These are phyloP conservation scores for Zaprionus ornatus DNA, from an alignment of 1,140 invertebrate species.

Conservation along the genomic window DNA sequence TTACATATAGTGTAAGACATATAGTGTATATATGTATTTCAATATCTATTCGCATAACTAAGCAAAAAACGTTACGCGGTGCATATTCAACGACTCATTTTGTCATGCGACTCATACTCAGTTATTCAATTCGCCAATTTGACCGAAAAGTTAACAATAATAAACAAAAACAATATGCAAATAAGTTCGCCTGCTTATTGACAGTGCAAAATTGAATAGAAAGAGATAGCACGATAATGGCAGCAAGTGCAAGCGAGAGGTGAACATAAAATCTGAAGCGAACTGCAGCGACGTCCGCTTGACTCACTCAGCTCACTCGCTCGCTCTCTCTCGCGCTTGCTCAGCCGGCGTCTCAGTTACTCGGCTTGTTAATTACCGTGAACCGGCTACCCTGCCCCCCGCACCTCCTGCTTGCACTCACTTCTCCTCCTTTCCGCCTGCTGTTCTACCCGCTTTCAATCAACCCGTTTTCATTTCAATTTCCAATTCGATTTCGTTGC, in stretches of 20 bases:
- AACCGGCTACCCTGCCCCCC: conserved; percentile 24
- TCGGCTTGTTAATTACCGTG: conserved; percentile 41
- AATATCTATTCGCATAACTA: too few relatives aligned
- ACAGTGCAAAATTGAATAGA: conserved; percentile 44
- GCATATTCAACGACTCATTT: conserved; percentile 17
- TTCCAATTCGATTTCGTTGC: conserved; percentile 51
- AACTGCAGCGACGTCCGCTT: conserved; percentile 35
- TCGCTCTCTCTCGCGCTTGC: neutral
- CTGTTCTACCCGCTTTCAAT: conserved; percentile 5
- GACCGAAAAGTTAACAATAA: conserved; percentile 59
- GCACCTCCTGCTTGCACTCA: neutral
- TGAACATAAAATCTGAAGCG: conserved; percentile 44
- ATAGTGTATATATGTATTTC: too few relatives aligned
- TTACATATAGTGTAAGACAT: too few relatives aligned
- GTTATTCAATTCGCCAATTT: conserved; percentile 59
- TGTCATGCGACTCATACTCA: conserved; percentile 20
- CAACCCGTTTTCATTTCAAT: conserved; percentile 72
- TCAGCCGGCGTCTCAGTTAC: conserved; percentile 56
- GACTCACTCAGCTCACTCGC: conserved; percentile 49
- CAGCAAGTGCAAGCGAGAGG: neutral
- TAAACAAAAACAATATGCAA: conserved; percentile 56
- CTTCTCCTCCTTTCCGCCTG: neutral
- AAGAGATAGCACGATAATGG: neutral
- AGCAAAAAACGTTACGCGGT: neutral
- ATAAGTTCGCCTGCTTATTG: conserved; percentile 39